These are phyloP conservation scores for Tiliacea aurago DNA, from an alignment of 2,888 invertebrate species.

Conservation along the genomic window DNA sequence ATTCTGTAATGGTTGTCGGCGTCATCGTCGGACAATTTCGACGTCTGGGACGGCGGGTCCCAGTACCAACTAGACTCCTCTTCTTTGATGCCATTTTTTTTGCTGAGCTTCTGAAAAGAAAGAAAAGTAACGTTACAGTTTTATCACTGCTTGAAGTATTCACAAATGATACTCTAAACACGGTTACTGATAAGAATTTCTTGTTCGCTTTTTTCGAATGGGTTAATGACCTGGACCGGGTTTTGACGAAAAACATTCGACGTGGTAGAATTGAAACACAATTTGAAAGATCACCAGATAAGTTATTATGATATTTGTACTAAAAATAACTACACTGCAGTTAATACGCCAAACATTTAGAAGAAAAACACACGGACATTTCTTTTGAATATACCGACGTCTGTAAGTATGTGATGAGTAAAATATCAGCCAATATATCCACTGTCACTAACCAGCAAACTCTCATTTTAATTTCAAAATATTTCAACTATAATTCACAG, in stretches of 20 bases:
- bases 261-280: not conserved
- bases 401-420: not conserved
- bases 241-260: not conserved
- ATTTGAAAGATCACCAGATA: not conserved
- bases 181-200: slow-evolving; percentile 30
- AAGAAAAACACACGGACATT: not conserved
- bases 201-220: slow-evolving; percentile 33
- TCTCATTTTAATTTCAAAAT: slow-evolving; percentile 23
- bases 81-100: slow-evolving; percentile 86
- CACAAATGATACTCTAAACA: slow-evolving; percentile 9
- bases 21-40: slow-evolving; percentile 69
- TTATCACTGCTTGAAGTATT: slow-evolving; percentile 2
- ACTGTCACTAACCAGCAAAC: slow-evolving; percentile 5
- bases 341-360: not conserved
- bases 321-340: slow-evolving; percentile 1
- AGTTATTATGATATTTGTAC: not conserved
- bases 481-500: slow-evolving; percentile 35
- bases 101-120: slow-evolving; percentile 84
- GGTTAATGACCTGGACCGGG: slow-evolving; percentile 30
- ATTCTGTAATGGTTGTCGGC: slow-evolving; percentile 77
- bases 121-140: slow-evolving; percentile 58
- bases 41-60: slow-evolving; percentile 83
- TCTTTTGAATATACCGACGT: not conserved
- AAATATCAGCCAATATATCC: not conserved
- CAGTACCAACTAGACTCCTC: slow-evolving; percentile 90